A percentile compares a stretch with the other conserved stretches of the same genome.
Conservation (phyloP, 2,797 vertebrate genomes). For the Dipus sagitta region DNA sequence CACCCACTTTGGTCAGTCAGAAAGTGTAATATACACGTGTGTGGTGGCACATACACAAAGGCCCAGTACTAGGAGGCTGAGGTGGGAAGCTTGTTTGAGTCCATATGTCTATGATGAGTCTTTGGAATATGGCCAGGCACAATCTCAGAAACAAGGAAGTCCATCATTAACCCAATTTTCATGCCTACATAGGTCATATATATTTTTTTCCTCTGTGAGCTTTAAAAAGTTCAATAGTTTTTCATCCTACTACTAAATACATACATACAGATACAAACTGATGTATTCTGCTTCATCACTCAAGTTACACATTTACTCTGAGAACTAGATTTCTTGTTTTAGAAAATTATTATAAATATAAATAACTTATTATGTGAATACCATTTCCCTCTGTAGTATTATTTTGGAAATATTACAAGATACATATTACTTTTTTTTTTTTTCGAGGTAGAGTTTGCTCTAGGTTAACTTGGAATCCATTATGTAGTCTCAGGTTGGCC, state of each 20-base stretch:
- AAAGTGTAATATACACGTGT: no score
- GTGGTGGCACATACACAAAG: neutral
- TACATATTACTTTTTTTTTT: neutral
- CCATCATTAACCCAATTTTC: constrained; percentile 24
- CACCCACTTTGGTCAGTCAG: neutral
- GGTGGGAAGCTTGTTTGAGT: neutral
- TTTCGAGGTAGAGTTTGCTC: no score
- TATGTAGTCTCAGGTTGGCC: no score
- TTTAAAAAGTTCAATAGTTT: constrained; percentile 18
- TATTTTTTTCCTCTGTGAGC: neutral
- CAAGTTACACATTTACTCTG: constrained; percentile 45
- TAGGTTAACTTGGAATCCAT: no score
- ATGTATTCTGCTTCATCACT: constrained; percentile 25
- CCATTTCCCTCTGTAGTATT: neutral
- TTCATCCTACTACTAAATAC: neutral
- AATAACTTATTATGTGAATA: neutral
- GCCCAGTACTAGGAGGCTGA: neutral
- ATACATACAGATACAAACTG: neutral
- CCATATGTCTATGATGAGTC: neutral
- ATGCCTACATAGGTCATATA: neutral
- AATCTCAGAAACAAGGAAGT: neutral
- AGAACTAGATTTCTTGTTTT: constrained; percentile 40
- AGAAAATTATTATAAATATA: neutral
- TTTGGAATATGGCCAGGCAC: neutral
- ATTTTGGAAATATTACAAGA: neutral